These are phyloP conservation scores for Penaeus vannamei DNA, from an alignment of 1,140 invertebrate species.

Conservation along the genomic window DNA sequence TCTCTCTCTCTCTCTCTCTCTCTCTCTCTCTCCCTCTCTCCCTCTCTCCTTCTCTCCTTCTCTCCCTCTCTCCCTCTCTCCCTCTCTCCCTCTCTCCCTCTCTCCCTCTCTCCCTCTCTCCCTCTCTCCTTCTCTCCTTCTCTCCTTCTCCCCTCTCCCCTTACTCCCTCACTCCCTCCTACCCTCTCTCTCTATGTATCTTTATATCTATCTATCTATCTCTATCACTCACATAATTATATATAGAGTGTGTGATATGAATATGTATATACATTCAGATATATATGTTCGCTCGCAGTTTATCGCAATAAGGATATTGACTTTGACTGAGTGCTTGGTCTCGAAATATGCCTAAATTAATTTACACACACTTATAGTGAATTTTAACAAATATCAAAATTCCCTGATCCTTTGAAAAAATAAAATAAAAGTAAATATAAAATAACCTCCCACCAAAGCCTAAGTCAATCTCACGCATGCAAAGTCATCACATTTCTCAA, in stretches of 20 bases:
- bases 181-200: not conserved
- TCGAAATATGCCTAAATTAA: no score
- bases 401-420: no score
- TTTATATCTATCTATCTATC: not conserved
- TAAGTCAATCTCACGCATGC: no score
- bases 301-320: no score
- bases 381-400: no score
- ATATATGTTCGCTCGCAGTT: no score
- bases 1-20: not conserved
- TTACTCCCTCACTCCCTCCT: not conserved
- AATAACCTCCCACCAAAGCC: no score
- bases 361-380: no score
- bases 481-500: no score
- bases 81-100: not conserved
- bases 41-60: not conserved
- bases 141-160: not conserved
- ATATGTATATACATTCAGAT: no score
- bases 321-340: no score
- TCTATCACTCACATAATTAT: not conserved
- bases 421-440: no score
- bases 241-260: not conserved
- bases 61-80: not conserved
- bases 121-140: not conserved
- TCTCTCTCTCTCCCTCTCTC: not conserved
- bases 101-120: not conserved